These are phyloP conservation scores for Dryobotodes eremita DNA, from an alignment of 2,888 invertebrate genomes.

Conservation along the genomic window DNA sequence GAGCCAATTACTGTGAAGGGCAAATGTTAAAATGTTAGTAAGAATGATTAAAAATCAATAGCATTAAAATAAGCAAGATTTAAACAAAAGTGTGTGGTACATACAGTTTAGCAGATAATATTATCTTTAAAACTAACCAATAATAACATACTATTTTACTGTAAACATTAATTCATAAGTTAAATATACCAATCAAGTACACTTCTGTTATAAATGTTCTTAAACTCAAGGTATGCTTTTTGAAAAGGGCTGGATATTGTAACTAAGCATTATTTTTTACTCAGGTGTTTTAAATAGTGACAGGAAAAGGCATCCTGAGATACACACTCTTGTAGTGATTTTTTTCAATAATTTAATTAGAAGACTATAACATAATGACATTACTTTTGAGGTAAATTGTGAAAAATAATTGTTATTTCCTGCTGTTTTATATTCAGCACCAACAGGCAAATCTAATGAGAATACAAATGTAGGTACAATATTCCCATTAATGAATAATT, in stretches of 20 bases:
- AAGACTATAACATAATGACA: slow-evolving; percentile 7
- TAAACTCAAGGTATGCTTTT: not conserved
- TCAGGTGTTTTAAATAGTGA: not conserved
- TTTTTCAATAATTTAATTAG: not conserved
- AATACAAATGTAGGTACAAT: slow-evolving; percentile 16
- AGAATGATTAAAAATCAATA: slow-evolving; percentile 44
- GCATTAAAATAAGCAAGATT: slow-evolving; percentile 17
- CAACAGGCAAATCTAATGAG: slow-evolving; percentile 22
- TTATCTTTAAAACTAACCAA: slow-evolving; percentile 29
- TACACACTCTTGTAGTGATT: not conserved
- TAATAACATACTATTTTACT: slow-evolving; percentile 13
- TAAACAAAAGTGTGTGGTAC: slow-evolving; percentile 25
- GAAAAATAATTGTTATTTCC: slow-evolving; percentile 16
- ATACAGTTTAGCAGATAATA: slow-evolving; percentile 16
- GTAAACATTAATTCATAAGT: slow-evolving; percentile 35
- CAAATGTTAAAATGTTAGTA: slow-evolving; percentile 28
- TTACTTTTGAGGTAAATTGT: slow-evolving; percentile 12
- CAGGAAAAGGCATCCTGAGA: not conserved
- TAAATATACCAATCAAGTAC: slow-evolving; percentile 1
- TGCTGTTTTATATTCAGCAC: slow-evolving; percentile 11
- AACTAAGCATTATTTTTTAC: not conserved
- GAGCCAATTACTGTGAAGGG: slow-evolving; percentile 38
- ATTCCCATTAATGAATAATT: slow-evolving; percentile 18
- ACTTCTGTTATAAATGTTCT: not conserved
- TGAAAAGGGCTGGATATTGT: not conserved